Conservation (phyloP, 2,888 invertebrate genomes). For the Tiliacea aurago region DNA sequence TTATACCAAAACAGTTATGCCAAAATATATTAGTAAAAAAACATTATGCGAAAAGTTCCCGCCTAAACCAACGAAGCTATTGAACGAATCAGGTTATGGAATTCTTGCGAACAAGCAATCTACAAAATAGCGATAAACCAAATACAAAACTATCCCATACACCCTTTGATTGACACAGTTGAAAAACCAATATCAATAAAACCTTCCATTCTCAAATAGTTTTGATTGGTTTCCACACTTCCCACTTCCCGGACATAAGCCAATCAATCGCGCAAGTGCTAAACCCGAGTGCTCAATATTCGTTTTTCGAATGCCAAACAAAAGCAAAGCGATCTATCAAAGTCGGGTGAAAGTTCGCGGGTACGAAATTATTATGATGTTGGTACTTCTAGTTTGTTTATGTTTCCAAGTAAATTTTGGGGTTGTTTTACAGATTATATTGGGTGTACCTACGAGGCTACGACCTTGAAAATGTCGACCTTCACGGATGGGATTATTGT, state of each 20-base stretch:
- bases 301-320: conserved; percentile 50
- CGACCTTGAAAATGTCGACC: not conserved
- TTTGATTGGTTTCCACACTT: conserved; percentile 19
- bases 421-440: not conserved
- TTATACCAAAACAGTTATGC: no score
- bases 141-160: not conserved
- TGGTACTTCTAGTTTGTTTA: conserved; percentile 12
- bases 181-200: conserved; percentile 39
- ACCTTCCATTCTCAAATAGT: conserved; percentile 24
- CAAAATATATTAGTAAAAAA: no score
- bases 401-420: conserved; percentile 7
- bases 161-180: conserved; percentile 7
- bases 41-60: no score
- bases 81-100: not conserved
- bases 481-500: no score
- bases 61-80: not conserved
- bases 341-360: conserved; percentile 29
- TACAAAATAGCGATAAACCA: conserved; percentile 1
- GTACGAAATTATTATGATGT: conserved; percentile 24
- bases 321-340: conserved; percentile 45
- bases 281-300: conserved; percentile 41
- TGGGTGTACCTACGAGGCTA: not conserved
- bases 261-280: conserved; percentile 38
- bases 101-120: not conserved
- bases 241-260: conserved; percentile 13